These are phyloP conservation scores for Aselliscus stoliczkanus DNA, from an alignment of 2,797 vertebrate genomes.

Conservation along the genomic window DNA sequence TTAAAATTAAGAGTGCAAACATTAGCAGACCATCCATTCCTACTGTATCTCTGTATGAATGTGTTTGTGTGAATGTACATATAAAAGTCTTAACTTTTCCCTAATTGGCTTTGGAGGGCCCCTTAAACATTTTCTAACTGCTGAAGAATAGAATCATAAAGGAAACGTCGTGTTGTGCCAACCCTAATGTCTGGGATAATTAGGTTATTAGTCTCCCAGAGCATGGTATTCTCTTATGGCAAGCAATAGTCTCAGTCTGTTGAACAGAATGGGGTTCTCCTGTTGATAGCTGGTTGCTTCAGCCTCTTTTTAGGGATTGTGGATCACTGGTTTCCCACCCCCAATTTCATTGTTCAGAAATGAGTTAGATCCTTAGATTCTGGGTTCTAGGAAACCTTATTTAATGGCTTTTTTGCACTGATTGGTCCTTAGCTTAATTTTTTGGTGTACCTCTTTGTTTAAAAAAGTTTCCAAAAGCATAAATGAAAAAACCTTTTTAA, in stretches of 20 bases:
- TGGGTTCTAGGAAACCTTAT: constrained; percentile 37
- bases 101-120: constrained; percentile 62
- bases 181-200: constrained; percentile 50
- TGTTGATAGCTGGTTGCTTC: constrained; percentile 28
- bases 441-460: constrained; percentile 19
- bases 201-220: constrained; percentile 43
- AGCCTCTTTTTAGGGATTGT: constrained; percentile 15
- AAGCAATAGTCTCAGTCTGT: background rate
- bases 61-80: constrained; percentile 67
- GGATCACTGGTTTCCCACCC: background rate
- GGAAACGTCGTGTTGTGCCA: constrained; percentile 61
- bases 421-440: constrained; percentile 35
- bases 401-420: constrained; percentile 50
- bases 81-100: constrained; percentile 51
- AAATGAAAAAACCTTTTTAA: background rate
- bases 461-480: background rate
- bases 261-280: background rate
- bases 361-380: constrained; percentile 34
- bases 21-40: constrained; percentile 64
- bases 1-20: constrained; percentile 62
- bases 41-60: constrained; percentile 64
- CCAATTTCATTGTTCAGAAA: constrained; percentile 35
- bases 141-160: constrained; percentile 44
- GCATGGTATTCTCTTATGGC: background rate
- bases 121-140: constrained; percentile 58